A percentile compares a stretch with the other conserved stretches of the same genome.
Conservation (phyloP, 1,140 invertebrate genomes). For the Schlechtendalia chinensis region DNA sequence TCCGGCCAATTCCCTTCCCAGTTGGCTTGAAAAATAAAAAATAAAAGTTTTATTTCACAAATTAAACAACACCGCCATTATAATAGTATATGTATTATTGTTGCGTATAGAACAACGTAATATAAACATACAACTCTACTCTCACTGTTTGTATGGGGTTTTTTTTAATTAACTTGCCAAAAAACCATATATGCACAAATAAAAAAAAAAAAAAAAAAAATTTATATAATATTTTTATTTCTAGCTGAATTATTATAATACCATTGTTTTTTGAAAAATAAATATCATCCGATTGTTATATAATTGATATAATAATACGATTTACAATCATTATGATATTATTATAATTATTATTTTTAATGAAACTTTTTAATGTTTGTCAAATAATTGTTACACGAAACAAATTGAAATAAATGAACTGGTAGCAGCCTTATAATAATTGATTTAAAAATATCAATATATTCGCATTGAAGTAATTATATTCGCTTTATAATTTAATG, state of each 20-base stretch:
- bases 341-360: background rate
- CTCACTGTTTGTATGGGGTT: background rate
- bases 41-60: constrained; percentile 7
- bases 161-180: background rate
- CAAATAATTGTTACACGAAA: background rate
- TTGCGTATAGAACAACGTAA: too few species aligned
- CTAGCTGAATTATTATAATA: too few species aligned
- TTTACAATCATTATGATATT: background rate
- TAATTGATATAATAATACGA: too few species aligned
- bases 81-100: too few species aligned
- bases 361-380: background rate
- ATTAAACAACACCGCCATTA: background rate
- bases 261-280: too few species aligned
- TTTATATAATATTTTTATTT: background rate
- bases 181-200: background rate
- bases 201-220: background rate
- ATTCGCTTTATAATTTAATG: too few species aligned
- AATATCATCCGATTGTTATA: too few species aligned
- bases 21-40: background rate
- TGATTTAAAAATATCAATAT: too few species aligned
- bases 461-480: too few species aligned
- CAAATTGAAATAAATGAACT: background rate
- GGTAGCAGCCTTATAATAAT: too few species aligned
- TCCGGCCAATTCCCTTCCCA: constrained; percentile 28
- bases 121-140: too few species aligned